Percentiles rank a stretch among this genome's conserved stretches.
These are phyloP conservation scores for Bombus terrestris DNA, from an alignment of 1,140 invertebrate species.

Conservation along the genomic window DNA sequence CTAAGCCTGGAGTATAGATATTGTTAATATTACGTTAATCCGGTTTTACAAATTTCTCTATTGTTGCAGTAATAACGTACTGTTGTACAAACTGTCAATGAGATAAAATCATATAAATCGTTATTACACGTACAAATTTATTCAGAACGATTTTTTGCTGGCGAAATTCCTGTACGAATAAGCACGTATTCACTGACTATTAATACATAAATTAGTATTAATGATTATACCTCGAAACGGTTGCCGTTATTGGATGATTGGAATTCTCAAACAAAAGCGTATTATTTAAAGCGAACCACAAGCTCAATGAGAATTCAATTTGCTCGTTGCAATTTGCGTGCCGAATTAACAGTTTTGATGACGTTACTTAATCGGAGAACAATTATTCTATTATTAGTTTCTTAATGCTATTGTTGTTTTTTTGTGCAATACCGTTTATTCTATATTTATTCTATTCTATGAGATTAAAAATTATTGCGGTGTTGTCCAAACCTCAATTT, in stretches of 20 bases:
- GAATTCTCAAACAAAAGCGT: constrained; percentile 7
- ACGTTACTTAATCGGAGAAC: not conserved
- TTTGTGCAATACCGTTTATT: too few species aligned
- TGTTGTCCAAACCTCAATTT: too few species aligned
- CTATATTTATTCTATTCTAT: not conserved
- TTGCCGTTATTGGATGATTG: constrained; percentile 10
- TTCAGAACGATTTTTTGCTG: not conserved
- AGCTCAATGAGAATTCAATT: constrained; percentile 20
- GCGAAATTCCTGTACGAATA: not conserved
- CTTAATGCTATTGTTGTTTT: not conserved
- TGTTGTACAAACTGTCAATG: not conserved
- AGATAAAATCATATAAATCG: not conserved
- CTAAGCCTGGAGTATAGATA: not conserved
- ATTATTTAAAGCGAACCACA: constrained; percentile 23
- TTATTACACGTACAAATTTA: not conserved
- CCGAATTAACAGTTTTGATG: not conserved
- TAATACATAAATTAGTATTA: constrained; percentile 39
- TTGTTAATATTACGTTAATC: not conserved
- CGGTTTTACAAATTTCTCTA: not conserved
- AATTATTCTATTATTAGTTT: not conserved
- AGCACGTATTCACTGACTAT: not conserved
- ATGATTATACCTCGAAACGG: constrained; percentile 1
- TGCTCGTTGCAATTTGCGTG: constrained; percentile 11
- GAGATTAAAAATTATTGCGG: not conserved
- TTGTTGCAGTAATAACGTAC: not conserved